These are phyloP conservation scores for Parazoanthus atlanticus DNA, from an alignment of 92 coral and sea anemone species.

Conservation along the genomic window DNA sequence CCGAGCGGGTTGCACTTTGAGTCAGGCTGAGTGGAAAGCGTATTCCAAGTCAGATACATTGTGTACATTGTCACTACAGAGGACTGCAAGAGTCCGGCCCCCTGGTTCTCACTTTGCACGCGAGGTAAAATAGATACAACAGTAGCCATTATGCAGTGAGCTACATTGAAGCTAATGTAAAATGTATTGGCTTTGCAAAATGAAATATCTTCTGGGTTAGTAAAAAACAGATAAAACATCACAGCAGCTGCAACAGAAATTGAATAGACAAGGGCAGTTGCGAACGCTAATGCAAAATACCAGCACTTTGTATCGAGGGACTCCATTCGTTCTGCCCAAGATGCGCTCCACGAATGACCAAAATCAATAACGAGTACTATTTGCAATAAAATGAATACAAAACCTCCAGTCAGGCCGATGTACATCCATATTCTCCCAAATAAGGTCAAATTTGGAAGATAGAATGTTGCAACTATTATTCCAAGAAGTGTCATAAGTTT, in stretches of 20 bases:
- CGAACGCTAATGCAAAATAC: slow-evolving; percentile 91
- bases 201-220: slow-evolving; percentile 82
- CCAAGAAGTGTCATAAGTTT: slow-evolving; percentile 79
- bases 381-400: slow-evolving; percentile 87
- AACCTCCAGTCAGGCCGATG: slow-evolving; percentile 90
- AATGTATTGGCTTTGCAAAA: slow-evolving; percentile 92
- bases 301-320: slow-evolving; percentile 88
- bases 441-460: slow-evolving; percentile 71
- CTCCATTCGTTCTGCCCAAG: slow-evolving; percentile 98
- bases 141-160: slow-evolving; percentile 90
- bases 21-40: slow-evolving; percentile 94
- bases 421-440: slow-evolving; percentile 93
- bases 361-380: slow-evolving; percentile 89
- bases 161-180: slow-evolving; percentile 93
- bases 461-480: slow-evolving; percentile 71
- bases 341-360: slow-evolving; percentile 96
- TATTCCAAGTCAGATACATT: slow-evolving; percentile 98
- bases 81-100: slow-evolving; percentile 94
- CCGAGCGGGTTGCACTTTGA: slow-evolving; percentile 95
- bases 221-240: slow-evolving; percentile 82
- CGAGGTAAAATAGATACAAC: slow-evolving; percentile 87
- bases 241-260: slow-evolving; percentile 87
- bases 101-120: slow-evolving; percentile 84
- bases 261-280: slow-evolving; percentile 88
- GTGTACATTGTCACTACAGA: slow-evolving; percentile 93